These are phyloP conservation scores for Punctoribates punctum DNA, from an alignment of 2,888 invertebrate genomes.

Conservation along the genomic window DNA sequence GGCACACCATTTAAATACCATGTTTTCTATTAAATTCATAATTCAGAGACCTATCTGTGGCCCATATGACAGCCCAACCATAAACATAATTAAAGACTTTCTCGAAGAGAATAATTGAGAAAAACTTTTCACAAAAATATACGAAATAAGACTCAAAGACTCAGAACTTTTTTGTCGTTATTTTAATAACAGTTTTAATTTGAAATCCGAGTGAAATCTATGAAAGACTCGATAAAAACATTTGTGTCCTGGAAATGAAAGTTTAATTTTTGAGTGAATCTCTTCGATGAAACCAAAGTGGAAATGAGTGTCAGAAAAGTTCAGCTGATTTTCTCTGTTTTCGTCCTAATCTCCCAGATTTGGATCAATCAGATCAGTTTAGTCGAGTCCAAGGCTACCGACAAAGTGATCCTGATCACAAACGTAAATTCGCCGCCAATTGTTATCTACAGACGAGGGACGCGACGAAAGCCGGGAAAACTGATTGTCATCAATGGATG, in stretches of 20 bases:
- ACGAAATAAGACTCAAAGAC: neutral
- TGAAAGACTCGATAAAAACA: neutral
- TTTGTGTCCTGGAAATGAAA: neutral
- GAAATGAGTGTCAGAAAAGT: slow-evolving; percentile 3
- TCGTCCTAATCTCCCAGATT: neutral
- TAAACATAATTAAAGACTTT: slow-evolving; percentile 3
- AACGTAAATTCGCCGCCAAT: slow-evolving; percentile 23
- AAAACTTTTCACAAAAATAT: neutral
- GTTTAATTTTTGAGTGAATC: neutral
- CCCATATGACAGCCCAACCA: slow-evolving; percentile 16
- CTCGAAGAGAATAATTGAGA: neutral
- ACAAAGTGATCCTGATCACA: slow-evolving; percentile 12
- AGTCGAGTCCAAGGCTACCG: neutral
- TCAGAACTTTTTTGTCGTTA: no score
- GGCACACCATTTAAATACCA: no score
- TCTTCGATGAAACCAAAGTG: neutral
- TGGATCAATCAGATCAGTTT: neutral
- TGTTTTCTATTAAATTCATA: neutral
- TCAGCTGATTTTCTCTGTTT: neutral
- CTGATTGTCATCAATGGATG: slow-evolving; percentile 23
- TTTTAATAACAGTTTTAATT: neutral
- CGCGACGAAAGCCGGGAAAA: slow-evolving; percentile 7
- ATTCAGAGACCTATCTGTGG: neutral
- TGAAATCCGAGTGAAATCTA: neutral
- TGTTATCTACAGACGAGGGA: neutral